Evolutionary conservation across 2,888 invertebrate species (phyloP).

Genomic region (Brachyptera putata): DNA sequence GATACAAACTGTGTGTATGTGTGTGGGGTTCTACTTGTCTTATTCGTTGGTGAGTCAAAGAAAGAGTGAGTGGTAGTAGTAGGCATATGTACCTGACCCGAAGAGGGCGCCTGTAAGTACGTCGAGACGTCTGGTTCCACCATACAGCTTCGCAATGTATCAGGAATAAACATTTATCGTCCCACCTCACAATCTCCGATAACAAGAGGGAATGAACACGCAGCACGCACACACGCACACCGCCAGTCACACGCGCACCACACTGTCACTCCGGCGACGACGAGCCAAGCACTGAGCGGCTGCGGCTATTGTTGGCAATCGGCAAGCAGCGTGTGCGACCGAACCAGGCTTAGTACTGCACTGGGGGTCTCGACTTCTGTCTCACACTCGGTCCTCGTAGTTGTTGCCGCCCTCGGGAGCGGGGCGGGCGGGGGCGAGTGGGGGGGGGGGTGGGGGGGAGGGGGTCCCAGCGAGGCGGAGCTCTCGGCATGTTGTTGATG

Average conservation of each 20-base stretch:
- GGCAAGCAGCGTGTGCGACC: neutral
- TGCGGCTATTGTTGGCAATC: neutral
- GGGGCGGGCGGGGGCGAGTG: too few species aligned
- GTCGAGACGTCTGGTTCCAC: slow-evolving; percentile 93
- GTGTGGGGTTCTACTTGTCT: too few species aligned
- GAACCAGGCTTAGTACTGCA: too few species aligned
- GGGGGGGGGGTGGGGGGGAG: slow-evolving; percentile 18
- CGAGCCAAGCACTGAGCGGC: neutral
- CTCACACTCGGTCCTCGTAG: too few species aligned
- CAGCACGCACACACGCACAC: neutral
- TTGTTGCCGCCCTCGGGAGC: too few species aligned
- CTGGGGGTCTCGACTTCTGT: too few species aligned
- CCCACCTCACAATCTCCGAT: slow-evolving; percentile 45
- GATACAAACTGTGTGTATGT: too few species aligned
- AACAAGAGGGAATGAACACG: slow-evolving; percentile 9
- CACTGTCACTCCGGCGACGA: neutral
- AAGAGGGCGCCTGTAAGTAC: slow-evolving; percentile 91
- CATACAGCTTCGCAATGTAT: slow-evolving; percentile 91
- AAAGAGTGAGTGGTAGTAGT: neutral
- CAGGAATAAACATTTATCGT: slow-evolving; percentile 94
- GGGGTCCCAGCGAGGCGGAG: slow-evolving; percentile 20
- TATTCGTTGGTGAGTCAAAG: too few species aligned
- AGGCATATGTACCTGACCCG: slow-evolving; percentile 71
- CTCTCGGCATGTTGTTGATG: neutral
- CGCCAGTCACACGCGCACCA: neutral